Conservation (phyloP, 2,888 invertebrate genomes). For the Acanthosepion pharaonis region DNA sequence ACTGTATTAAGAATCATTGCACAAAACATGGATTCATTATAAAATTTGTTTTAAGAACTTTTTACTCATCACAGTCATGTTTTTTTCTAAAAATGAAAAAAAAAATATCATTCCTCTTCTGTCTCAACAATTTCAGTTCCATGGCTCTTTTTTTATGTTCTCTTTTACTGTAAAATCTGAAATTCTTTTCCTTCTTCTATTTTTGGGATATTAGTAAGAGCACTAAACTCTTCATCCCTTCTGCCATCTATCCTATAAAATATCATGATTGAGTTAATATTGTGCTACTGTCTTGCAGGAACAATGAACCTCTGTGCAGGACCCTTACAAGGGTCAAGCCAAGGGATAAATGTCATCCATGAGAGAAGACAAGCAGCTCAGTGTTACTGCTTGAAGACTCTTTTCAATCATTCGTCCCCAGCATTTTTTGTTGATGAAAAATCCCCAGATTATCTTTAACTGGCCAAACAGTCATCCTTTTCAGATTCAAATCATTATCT, state of each 20-base stretch:
- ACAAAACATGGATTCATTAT: not conserved
- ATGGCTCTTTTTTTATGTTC: too few relatives aligned
- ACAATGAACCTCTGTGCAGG: conserved; percentile 23
- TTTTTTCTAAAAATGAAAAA: not conserved
- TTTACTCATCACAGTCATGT: not conserved
- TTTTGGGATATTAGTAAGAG: not conserved
- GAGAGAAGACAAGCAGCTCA: not conserved
- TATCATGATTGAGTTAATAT: not conserved
- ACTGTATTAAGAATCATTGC: not conserved
- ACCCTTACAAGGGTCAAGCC: not conserved
- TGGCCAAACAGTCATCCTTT: not conserved
- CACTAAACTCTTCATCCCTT: not conserved
- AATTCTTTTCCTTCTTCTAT: not conserved
- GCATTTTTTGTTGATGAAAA: not conserved
- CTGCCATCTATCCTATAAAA: not conserved
- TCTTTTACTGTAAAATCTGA: too few relatives aligned
- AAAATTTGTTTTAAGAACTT: not conserved
- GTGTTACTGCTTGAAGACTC: not conserved
- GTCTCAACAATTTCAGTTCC: not conserved
- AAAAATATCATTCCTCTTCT: not conserved
- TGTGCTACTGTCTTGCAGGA: not conserved
- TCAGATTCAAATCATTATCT: not conserved
- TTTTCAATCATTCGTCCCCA: not conserved
- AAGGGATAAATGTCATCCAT: not conserved
- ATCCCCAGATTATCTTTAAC: not conserved